phyloP scores from a whole-genome alignment of 2,888 invertebrate species.

The Idaea dimidiata region DNA sequence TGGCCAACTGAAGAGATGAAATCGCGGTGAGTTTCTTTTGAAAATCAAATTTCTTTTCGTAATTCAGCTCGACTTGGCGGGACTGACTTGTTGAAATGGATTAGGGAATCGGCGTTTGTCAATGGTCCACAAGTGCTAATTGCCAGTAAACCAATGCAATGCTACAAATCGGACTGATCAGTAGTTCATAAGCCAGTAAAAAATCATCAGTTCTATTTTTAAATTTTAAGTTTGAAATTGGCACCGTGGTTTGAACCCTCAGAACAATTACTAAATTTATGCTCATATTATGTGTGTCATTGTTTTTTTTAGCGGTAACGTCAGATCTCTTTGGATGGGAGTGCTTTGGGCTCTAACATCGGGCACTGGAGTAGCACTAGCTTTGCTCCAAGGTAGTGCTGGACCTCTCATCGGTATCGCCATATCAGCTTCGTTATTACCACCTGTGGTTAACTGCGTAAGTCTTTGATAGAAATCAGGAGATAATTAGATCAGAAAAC shows the following conservation, averaged over 20 bases:
- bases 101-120: too few species aligned
- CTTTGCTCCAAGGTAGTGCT: constrained; percentile 91
- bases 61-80: background rate
- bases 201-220: too few species aligned
- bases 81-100: too few species aligned
- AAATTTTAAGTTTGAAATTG: too few species aligned
- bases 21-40: constrained; percentile 76
- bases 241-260: too few species aligned
- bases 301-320: constrained; percentile 81
- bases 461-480: constrained; percentile 47
- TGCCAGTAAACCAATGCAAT: background rate
- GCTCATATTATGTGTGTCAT: too few species aligned
- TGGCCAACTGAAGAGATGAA: constrained; percentile 92
- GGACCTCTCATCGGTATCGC: constrained; percentile 93
- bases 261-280: too few species aligned
- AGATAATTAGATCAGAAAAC: background rate
- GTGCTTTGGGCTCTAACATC: constrained; percentile 88
- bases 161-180: constrained; percentile 4
- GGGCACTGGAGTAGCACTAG: constrained; percentile 90
- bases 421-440: constrained; percentile 92
- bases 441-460: constrained; percentile 93
- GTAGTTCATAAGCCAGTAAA: too few species aligned
- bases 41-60: background rate
- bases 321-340: constrained; percentile 87
- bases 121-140: too few species aligned